Evolutionary conservation across 2,888 invertebrate genomes (phyloP).

Genomic region (Tetragnatha montana): DNA sequence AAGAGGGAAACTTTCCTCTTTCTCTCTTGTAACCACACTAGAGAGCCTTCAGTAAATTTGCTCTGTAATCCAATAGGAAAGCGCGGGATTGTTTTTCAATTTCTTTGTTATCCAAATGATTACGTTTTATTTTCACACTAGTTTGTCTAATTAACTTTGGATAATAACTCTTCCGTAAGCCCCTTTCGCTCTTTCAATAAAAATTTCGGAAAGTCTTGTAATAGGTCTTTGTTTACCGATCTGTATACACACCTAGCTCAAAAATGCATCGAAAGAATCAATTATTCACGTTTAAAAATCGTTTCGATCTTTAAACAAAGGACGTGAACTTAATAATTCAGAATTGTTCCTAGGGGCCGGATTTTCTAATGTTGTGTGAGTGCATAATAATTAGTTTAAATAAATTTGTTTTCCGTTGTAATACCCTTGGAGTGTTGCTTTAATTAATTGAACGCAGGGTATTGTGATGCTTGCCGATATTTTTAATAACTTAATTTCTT

Average conservation of each 20-base stretch:
- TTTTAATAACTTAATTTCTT: background rate
- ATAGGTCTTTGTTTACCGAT: background rate
- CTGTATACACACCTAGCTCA: background rate
- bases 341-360: background rate
- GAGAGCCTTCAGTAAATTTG: background rate
- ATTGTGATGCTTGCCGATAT: background rate
- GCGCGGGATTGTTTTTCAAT: background rate
- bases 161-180: background rate
- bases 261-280: background rate
- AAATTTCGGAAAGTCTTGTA: background rate
- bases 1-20: background rate
- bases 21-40: background rate
- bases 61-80: background rate
- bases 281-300: background rate
- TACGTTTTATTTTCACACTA: background rate
- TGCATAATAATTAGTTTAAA: slow-evolving; percentile 1
- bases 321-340: background rate
- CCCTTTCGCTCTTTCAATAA: background rate
- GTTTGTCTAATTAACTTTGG: background rate
- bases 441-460: background rate
- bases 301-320: background rate
- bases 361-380: background rate
- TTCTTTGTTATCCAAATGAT: background rate
- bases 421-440: background rate
- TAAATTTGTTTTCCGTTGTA: background rate